These are phyloP conservation scores for Blomia tropicalis DNA, from an alignment of 2,888 invertebrate species.

Conservation along the genomic window DNA sequence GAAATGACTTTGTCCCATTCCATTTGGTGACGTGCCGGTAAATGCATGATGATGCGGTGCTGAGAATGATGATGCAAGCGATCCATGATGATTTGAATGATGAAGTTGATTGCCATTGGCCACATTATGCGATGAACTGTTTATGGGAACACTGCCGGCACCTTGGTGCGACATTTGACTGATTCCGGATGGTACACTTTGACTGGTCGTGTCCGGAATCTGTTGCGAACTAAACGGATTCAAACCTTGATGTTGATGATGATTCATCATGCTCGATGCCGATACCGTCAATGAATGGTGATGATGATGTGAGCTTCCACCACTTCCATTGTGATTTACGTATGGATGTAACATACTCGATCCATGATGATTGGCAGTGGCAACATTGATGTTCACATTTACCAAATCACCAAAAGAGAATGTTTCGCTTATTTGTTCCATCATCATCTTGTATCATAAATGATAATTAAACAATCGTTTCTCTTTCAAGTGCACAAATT, in stretches of 20 bases:
- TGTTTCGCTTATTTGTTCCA: slow-evolving; percentile 3
- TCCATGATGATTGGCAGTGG: background rate
- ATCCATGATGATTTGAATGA: background rate
- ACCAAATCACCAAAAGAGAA: slow-evolving; percentile 8
- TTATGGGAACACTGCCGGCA: background rate
- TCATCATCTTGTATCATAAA: background rate
- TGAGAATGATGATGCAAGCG: background rate
- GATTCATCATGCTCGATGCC: slow-evolving; percentile 6
- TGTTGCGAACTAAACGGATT: background rate
- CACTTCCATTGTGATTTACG: background rate
- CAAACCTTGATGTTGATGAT: background rate
- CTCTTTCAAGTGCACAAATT: background rate
- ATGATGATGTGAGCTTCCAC: background rate
- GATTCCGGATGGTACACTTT: background rate
- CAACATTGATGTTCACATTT: slow-evolving; percentile 8
- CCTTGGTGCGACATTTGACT: background rate
- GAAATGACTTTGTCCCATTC: background rate
- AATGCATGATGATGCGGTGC: slow-evolving; percentile 8
- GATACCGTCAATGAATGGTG: background rate
- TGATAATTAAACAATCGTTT: background rate
- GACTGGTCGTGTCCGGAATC: slow-evolving; percentile 15
- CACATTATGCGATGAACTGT: too few species aligned
- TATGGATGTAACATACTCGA: background rate
- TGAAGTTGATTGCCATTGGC: background rate
- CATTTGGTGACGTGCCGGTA: background rate